Evolutionary conservation across 1,140 invertebrate genomes (phyloP).

Genomic region (Agrilus planipennis): DNA sequence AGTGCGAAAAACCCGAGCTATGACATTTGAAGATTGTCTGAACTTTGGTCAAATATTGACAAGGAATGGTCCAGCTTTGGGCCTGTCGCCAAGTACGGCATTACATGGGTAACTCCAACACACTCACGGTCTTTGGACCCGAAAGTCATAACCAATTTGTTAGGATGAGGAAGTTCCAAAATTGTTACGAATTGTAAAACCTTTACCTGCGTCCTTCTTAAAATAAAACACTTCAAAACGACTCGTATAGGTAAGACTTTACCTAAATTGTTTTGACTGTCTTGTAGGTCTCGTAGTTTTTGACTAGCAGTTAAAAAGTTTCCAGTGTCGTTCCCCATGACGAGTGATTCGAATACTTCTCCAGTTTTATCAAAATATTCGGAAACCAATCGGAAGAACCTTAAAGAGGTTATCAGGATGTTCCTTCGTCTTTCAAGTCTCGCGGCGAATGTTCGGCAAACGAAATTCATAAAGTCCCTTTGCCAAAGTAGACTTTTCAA

Average conservation of each 20-base stretch:
- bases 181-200: background rate
- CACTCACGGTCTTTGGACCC: too few species aligned
- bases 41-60: too few species aligned
- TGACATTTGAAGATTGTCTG: too few species aligned
- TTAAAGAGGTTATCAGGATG: constrained; percentile 60
- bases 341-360: constrained; percentile 52
- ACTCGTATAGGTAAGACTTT: constrained; percentile 13
- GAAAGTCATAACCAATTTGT: too few species aligned
- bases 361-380: constrained; percentile 57
- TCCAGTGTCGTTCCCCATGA: constrained; percentile 45
- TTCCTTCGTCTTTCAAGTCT: constrained; percentile 62
- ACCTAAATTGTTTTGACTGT: constrained; percentile 42
- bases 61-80: too few species aligned
- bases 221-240: background rate
- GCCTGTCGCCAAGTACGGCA: too few species aligned
- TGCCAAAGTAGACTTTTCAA: constrained; percentile 49
- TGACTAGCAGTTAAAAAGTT: constrained; percentile 41
- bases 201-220: background rate
- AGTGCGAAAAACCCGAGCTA: too few species aligned
- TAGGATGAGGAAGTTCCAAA: too few species aligned
- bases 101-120: too few species aligned
- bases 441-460: constrained; percentile 63
- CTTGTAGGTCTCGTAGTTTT: constrained; percentile 44
- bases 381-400: constrained; percentile 63
- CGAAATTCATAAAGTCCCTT: constrained; percentile 68